These are phyloP conservation scores for Acleris literana DNA, from an alignment of 2,888 invertebrate species.

Conservation along the genomic window DNA sequence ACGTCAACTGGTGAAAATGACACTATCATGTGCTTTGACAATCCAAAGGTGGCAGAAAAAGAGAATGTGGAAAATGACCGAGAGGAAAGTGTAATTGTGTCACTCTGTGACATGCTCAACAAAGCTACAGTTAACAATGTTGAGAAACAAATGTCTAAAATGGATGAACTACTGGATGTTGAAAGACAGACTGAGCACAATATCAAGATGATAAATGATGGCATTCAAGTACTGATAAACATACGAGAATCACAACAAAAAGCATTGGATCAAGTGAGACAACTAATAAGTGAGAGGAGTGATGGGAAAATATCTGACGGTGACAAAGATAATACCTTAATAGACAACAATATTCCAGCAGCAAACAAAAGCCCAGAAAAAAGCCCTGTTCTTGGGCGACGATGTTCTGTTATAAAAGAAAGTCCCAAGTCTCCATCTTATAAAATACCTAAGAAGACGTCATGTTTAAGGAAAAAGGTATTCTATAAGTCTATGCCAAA, in stretches of 20 bases:
- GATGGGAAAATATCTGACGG: slow-evolving; percentile 40
- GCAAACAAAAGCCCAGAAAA: slow-evolving; percentile 43
- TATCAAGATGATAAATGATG: slow-evolving; percentile 60
- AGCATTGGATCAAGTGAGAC: slow-evolving; percentile 57
- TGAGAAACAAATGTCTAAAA: slow-evolving; percentile 48
- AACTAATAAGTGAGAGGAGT: slow-evolving; percentile 57
- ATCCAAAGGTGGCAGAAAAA: slow-evolving; percentile 41
- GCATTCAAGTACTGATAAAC: slow-evolving; percentile 53
- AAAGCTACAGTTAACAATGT: slow-evolving; percentile 60
- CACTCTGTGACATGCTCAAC: slow-evolving; percentile 67
- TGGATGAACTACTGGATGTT: slow-evolving; percentile 58
- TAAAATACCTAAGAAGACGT: slow-evolving; percentile 68
- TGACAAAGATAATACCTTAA: slow-evolving; percentile 48
- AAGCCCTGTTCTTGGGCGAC: slow-evolving; percentile 45
- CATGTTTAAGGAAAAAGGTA: slow-evolving; percentile 62
- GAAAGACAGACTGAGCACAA: slow-evolving; percentile 57
- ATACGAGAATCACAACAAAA: slow-evolving; percentile 61
- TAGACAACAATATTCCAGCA: slow-evolving; percentile 44
- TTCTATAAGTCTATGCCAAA: slow-evolving; percentile 68
- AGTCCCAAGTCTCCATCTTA: slow-evolving; percentile 64
- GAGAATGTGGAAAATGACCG: slow-evolving; percentile 50
- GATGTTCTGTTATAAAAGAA: slow-evolving; percentile 59
- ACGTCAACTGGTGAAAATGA: slow-evolving; percentile 54
- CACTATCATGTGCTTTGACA: slow-evolving; percentile 70
- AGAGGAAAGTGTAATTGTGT: slow-evolving; percentile 70